Percentiles rank a stretch among this genome's conserved stretches.
Evolutionary conservation across 2,797 vertebrate genomes (phyloP).

Genomic region (Mastacembelus armatus): DNA sequence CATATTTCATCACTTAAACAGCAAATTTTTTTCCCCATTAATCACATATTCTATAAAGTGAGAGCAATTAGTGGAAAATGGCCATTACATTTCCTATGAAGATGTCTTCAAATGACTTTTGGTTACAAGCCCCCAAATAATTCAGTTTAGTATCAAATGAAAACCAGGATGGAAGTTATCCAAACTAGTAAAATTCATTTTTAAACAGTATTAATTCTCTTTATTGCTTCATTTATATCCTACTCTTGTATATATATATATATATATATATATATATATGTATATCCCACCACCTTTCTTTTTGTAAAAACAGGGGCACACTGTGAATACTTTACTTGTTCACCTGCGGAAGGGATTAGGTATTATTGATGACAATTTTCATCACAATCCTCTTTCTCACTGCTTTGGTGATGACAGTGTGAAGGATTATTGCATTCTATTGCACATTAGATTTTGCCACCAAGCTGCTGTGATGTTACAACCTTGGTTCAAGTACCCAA

Average conservation of each 20-base stretch:
- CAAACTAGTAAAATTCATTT: too few species aligned
- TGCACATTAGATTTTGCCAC: constrained; percentile 57
- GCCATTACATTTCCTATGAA: too few species aligned
- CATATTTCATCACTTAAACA: too few species aligned
- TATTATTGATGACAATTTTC: constrained; percentile 42
- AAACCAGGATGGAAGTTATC: too few species aligned
- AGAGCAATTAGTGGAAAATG: too few species aligned
- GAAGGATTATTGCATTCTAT: constrained; percentile 72
- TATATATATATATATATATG: too few species aligned
- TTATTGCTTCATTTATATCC: not conserved
- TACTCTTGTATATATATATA: not conserved
- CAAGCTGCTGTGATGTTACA: constrained; percentile 42
- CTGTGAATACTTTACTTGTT: constrained; percentile 40
- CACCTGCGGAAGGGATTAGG: constrained; percentile 62
- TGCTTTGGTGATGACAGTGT: constrained; percentile 35
- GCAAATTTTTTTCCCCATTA: too few species aligned
- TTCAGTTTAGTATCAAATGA: too few species aligned
- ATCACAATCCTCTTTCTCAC: constrained; percentile 48
- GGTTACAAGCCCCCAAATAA: too few species aligned
- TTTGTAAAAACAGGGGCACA: constrained; percentile 9
- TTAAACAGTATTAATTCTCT: too few species aligned
- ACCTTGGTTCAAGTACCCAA: constrained; percentile 52
- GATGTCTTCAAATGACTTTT: too few species aligned
- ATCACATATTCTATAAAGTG: too few species aligned
- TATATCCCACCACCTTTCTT: constrained; percentile 6